phyloP scores from a whole-genome alignment of 2,797 vertebrate species.

The Microtus agrestis region DNA sequence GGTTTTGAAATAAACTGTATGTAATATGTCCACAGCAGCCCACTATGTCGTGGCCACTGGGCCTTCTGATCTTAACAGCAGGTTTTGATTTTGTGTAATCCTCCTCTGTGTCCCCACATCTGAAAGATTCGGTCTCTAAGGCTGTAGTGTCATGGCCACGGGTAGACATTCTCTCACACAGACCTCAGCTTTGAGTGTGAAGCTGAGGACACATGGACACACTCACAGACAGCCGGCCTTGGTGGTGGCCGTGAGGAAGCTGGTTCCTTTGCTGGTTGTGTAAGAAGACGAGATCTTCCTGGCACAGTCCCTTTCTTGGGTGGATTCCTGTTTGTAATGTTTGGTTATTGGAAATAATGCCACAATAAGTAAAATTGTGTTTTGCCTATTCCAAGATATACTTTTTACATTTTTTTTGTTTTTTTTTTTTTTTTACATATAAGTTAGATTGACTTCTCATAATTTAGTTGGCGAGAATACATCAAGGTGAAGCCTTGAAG shows the following conservation, averaged over 20 bases:
- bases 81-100: constrained; percentile 27
- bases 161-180: background rate
- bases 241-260: background rate
- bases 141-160: background rate
- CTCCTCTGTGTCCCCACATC: background rate
- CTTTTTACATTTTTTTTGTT: background rate
- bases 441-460: background rate
- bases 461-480: constrained; percentile 4
- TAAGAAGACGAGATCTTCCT: constrained; percentile 24
- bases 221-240: background rate
- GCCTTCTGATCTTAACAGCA: background rate
- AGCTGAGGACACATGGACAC: background rate
- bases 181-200: constrained; percentile 5
- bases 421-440: constrained; percentile 29
- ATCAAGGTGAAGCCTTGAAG: background rate
- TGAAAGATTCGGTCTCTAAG: constrained; percentile 13
- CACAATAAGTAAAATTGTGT: constrained; percentile 20
- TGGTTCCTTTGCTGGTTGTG: constrained; percentile 18
- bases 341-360: constrained; percentile 48
- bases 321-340: constrained; percentile 1
- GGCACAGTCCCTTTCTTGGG: background rate
- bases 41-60: background rate
- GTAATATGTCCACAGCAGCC: background rate
- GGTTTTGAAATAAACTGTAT: background rate
- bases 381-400: background rate